These are phyloP conservation scores for Pseudachorutes palmiensis DNA, from an alignment of 1,140 invertebrate genomes.

Conservation along the genomic window DNA sequence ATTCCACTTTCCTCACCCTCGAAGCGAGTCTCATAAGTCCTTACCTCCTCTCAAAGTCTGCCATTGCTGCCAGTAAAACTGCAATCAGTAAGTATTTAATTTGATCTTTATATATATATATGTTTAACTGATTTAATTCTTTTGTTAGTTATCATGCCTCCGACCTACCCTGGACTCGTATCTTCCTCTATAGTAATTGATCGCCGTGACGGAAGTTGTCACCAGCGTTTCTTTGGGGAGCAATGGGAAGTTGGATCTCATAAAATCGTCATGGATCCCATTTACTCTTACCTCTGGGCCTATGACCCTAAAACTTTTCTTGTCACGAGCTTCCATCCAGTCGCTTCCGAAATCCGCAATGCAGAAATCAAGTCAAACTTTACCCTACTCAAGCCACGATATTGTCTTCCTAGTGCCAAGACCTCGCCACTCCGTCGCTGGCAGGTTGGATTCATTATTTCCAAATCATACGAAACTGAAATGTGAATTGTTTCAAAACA, in stretches of 20 bases:
- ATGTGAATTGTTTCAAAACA: not conserved
- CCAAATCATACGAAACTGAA: not conserved
- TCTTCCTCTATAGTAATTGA: slow-evolving; percentile 55
- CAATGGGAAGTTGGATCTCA: slow-evolving; percentile 69
- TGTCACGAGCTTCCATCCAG: slow-evolving; percentile 71
- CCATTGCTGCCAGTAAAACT: slow-evolving; percentile 66
- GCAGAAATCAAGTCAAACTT: slow-evolving; percentile 20
- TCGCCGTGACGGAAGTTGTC: slow-evolving; percentile 71
- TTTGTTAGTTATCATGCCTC: slow-evolving; percentile 54
- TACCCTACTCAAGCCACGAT: slow-evolving; percentile 29
- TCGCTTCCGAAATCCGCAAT: slow-evolving; percentile 55
- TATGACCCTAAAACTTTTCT: slow-evolving; percentile 51
- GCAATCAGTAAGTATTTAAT: slow-evolving; percentile 55
- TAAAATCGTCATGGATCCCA: slow-evolving; percentile 74
- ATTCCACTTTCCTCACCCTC: slow-evolving; percentile 89
- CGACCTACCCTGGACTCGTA: slow-evolving; percentile 50
- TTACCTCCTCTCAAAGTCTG: slow-evolving; percentile 71
- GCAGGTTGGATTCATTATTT: slow-evolving; percentile 39
- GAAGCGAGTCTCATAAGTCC: slow-evolving; percentile 87
- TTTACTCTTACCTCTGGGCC: slow-evolving; percentile 76
- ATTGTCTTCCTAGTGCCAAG: slow-evolving; percentile 30
- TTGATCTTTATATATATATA: not conserved
- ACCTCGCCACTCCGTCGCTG: slow-evolving; percentile 61
- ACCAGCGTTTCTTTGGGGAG: slow-evolving; percentile 64
- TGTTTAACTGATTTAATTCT: not conserved